Conservation (phyloP, 2,113 vertebrate genomes). For the Peromyscus polionotus region DNA sequence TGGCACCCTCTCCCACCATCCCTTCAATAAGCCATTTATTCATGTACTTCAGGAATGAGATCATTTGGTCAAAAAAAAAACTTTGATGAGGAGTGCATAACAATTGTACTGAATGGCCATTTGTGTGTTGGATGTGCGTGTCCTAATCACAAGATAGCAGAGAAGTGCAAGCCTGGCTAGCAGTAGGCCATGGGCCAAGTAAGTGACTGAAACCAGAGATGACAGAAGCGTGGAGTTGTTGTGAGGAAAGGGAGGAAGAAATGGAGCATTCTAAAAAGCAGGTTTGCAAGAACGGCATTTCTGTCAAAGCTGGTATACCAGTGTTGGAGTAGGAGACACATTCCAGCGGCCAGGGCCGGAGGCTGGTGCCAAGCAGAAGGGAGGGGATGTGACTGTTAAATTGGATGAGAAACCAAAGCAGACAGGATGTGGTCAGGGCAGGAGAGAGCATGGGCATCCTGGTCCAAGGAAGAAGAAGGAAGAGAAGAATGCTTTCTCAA, state of each 20-base stretch:
- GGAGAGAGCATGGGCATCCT: neutral
- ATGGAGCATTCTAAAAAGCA: conserved; percentile 35
- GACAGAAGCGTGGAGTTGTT: conserved; percentile 61
- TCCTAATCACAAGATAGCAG: conserved; percentile 69
- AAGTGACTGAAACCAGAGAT: conserved; percentile 69
- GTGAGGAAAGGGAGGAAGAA: conserved; percentile 60
- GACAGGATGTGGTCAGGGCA: conserved; percentile 14
- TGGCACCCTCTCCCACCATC: conserved; percentile 67
- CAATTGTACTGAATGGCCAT: conserved; percentile 66
- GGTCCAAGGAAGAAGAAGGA: neutral
- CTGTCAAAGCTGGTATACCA: conserved; percentile 62
- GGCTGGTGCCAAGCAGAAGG: neutral
- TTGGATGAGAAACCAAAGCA: neutral
- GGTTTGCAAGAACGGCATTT: conserved; percentile 54
- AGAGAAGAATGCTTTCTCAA: neutral
- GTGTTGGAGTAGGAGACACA: conserved; percentile 37
- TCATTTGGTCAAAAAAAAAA: conserved; percentile 64
- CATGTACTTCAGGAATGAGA: conserved; percentile 76
- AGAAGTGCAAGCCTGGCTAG: neutral
- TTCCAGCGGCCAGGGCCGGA: neutral
- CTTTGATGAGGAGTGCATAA: conserved; percentile 56
- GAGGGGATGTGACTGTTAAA: neutral
- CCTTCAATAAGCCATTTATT: conserved; percentile 74
- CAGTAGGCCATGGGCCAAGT: conserved; percentile 46
- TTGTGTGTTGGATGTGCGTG: conserved; percentile 32